A percentile compares a stretch with the other conserved stretches of the same genome.
These are phyloP conservation scores for Rotaria macrura DNA, from an alignment of 2,888 invertebrate species.

Conservation along the genomic window DNA sequence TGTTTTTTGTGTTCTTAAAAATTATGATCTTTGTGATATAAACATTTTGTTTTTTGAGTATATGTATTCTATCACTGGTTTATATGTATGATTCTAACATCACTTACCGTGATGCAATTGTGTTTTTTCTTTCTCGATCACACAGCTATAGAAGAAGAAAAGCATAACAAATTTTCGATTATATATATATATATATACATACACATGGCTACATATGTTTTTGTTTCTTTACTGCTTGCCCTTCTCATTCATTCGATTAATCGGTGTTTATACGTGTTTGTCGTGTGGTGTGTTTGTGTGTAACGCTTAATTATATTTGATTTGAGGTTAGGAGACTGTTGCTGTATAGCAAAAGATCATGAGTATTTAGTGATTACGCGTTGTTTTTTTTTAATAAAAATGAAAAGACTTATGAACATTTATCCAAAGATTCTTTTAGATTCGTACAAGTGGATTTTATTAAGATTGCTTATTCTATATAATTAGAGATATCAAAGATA, in stretches of 20 bases:
- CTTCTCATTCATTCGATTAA: not conserved
- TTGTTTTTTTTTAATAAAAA: not conserved
- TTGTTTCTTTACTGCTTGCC: not conserved
- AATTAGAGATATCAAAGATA: too few relatives aligned
- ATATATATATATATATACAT: not conserved
- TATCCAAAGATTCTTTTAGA: too few relatives aligned
- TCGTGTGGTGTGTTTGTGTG: too few relatives aligned
- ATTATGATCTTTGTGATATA: not conserved
- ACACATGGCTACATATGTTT: not conserved
- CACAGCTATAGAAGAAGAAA: too few relatives aligned
- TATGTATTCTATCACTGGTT: not conserved
- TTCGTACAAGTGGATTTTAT: too few relatives aligned
- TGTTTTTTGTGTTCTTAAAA: not conserved
- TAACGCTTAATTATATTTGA: not conserved
- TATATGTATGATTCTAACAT: not conserved
- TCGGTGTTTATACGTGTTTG: not conserved
- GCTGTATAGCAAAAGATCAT: too few relatives aligned
- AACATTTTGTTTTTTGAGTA: not conserved
- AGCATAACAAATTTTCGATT: not conserved
- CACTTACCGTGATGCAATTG: not conserved
- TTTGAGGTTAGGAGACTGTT: too few relatives aligned
- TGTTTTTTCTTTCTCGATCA: not conserved
- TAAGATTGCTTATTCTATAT: too few relatives aligned
- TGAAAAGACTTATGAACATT: not conserved
- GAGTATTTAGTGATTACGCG: not conserved